phyloP scores from a whole-genome alignment of 2,113 vertebrate species.

The Crotalus tigris region DNA sequence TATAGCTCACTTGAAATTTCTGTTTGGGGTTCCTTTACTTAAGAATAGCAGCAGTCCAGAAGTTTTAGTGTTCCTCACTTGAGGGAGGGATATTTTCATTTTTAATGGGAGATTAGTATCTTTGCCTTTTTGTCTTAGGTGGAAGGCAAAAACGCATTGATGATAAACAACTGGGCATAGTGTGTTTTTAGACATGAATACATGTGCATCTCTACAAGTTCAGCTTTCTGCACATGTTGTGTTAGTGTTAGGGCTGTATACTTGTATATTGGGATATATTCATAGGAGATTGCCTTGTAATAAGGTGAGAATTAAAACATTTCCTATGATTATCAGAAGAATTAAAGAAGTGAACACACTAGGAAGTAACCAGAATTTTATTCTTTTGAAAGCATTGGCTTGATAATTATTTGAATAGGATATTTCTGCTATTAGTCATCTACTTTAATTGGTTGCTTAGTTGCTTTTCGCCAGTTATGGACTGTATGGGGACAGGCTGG shows the following conservation, averaged over 20 bases:
- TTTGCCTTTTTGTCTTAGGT: background rate
- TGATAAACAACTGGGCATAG: background rate
- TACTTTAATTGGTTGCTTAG: background rate
- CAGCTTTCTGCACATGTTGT: background rate
- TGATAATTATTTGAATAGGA: background rate
- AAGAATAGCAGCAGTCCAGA: background rate
- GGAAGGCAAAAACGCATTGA: background rate
- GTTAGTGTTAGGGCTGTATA: background rate
- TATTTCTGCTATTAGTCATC: background rate
- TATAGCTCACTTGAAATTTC: background rate
- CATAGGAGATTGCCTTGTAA: background rate
- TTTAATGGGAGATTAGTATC: background rate
- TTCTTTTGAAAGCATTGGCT: background rate
- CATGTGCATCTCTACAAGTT: background rate
- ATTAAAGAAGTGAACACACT: background rate
- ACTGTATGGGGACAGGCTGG: background rate
- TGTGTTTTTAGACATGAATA: background rate
- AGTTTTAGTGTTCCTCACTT: background rate
- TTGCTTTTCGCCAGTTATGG: background rate
- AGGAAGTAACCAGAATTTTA: background rate
- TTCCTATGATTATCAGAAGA: background rate
- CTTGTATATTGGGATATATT: background rate
- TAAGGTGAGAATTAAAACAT: background rate
- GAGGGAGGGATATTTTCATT: background rate
- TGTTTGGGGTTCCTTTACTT: background rate